Conservation (phyloP, 2,797 vertebrate species). For the Nasua narica region DNA sequence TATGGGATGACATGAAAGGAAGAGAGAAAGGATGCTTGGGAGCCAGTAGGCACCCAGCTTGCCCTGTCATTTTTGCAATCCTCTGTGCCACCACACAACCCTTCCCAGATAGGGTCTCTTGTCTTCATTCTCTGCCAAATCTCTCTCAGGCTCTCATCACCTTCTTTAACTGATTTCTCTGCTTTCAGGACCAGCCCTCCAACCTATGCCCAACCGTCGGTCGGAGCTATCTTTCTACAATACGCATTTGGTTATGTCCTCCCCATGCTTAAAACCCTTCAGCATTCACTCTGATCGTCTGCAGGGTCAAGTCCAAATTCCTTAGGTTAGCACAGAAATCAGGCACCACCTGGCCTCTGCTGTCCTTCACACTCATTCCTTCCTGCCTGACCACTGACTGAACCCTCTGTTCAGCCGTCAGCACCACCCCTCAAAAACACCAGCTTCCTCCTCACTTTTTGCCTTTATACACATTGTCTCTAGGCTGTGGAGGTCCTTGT, state of each 20-base stretch:
- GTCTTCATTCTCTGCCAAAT: not conserved
- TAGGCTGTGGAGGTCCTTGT: not conserved
- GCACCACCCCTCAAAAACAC: not conserved
- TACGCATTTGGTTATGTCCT: not conserved
- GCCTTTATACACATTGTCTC: not conserved
- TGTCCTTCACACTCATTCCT: not conserved
- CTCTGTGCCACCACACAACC: not conserved
- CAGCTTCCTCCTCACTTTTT: not conserved
- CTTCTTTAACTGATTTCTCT: not conserved
- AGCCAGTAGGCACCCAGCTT: not conserved
- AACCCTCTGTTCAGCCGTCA: not conserved
- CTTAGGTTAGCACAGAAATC: not conserved
- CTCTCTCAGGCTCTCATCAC: not conserved
- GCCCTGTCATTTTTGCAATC: fast-evolving
- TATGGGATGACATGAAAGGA: not conserved
- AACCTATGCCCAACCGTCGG: not conserved
- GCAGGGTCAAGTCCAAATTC: not conserved
- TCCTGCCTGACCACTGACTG: not conserved
- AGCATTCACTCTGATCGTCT: not conserved
- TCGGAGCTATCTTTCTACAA: not conserved
- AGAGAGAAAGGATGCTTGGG: not conserved
- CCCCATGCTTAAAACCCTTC: not conserved
- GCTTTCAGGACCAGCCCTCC: not conserved
- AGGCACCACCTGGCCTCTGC: not conserved
- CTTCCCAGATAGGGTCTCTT: not conserved